A percentile compares a stretch with the other conserved stretches of the same genome.
These are phyloP conservation scores for Cryptus viduatorius DNA, from an alignment of 2,888 invertebrate genomes.

Conservation along the genomic window DNA sequence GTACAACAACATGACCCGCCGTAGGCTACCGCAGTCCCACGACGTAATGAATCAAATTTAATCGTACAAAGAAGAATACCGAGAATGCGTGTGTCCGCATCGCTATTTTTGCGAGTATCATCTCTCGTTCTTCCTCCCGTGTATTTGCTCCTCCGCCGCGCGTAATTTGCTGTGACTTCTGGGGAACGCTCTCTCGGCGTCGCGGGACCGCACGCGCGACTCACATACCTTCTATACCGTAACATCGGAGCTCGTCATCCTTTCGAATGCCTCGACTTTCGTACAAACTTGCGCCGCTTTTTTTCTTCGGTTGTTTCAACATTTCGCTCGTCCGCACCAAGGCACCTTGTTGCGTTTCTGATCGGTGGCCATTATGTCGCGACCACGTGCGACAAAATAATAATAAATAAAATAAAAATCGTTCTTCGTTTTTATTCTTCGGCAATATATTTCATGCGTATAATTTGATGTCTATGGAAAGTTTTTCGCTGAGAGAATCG, in stretches of 20 bases:
- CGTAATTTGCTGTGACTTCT: slow-evolving; percentile 31
- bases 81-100: slow-evolving; percentile 42
- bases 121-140: not conserved
- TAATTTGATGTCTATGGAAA: slow-evolving; percentile 40
- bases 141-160: not conserved
- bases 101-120: slow-evolving; percentile 62
- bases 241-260: slow-evolving; percentile 11
- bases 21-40: not conserved
- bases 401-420: not conserved
- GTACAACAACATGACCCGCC: not conserved
- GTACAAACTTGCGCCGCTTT: slow-evolving; percentile 6
- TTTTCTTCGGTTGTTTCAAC: not conserved
- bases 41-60: slow-evolving; percentile 80
- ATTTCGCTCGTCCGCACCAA: not conserved
- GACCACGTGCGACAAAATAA: not conserved
- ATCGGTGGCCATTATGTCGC: slow-evolving; percentile 8
- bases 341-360: not conserved
- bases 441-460: slow-evolving; percentile 29
- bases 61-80: slow-evolving; percentile 77
- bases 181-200: not conserved
- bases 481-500: not conserved
- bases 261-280: slow-evolving; percentile 44
- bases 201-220: slow-evolving; percentile 8
- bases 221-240: not conserved
- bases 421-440: slow-evolving; percentile 6